Percentiles rank a stretch among this genome's conserved stretches.
Conservation (phyloP, 2,888 invertebrate species). For the Beris chalybata region DNA sequence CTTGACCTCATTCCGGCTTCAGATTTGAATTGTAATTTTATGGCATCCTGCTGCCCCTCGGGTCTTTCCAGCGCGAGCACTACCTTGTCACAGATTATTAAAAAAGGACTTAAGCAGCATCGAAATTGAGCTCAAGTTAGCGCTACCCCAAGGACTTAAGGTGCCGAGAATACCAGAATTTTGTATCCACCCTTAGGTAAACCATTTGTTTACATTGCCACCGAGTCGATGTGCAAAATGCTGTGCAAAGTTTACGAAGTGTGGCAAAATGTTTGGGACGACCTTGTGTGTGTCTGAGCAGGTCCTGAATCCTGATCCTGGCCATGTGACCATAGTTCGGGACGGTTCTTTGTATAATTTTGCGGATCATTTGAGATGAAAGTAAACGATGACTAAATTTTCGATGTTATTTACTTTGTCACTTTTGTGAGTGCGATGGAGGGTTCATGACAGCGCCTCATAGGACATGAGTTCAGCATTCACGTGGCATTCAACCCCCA, state of each 20-base stretch:
- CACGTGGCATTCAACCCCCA: no score
- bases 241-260: constrained; percentile 20
- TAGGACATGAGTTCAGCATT: no score
- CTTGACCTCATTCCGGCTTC: neutral
- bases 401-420: constrained; percentile 24
- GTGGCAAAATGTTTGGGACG: neutral
- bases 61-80: no score
- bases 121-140: constrained; percentile 42
- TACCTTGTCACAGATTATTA: constrained; percentile 38
- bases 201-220: constrained; percentile 26
- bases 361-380: constrained; percentile 28
- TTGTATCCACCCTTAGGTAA: constrained; percentile 12
- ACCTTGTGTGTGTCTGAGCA: no score
- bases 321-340: neutral
- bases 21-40: constrained; percentile 31
- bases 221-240: constrained; percentile 17
- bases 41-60: neutral
- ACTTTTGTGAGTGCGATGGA: neutral
- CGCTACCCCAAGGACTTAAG: constrained; percentile 38
- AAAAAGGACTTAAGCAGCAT: constrained; percentile 42
- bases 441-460: no score
- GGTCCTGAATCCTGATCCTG: neutral
- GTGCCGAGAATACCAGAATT: constrained; percentile 42
- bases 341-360: constrained; percentile 12
- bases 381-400: constrained; percentile 30